phyloP scores from a whole-genome alignment of 2,113 vertebrate genomes.

The Macquaria australasica region DNA sequence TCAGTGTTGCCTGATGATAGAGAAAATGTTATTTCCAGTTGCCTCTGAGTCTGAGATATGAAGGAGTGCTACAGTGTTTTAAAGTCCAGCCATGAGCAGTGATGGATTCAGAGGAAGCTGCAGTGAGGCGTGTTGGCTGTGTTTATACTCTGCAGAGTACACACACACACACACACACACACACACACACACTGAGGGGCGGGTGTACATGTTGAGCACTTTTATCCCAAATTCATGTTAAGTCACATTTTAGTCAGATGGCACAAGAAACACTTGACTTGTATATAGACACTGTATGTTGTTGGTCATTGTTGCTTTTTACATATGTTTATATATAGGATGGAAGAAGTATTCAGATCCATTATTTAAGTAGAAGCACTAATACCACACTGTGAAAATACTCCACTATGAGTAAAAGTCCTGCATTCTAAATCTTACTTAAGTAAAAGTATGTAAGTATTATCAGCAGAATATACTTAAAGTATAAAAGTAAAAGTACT shows the following conservation, averaged over 20 bases:
- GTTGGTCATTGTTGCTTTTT: too few relatives aligned
- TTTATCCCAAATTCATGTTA: neutral
- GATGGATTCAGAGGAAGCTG: constrained; percentile 11
- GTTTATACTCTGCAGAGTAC: constrained; percentile 38
- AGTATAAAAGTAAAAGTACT: too few relatives aligned
- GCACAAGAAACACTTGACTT: neutral
- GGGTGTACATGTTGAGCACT: neutral
- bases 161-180: neutral
- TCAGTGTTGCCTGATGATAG: neutral
- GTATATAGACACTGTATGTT: too few relatives aligned
- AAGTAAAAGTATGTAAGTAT: too few relatives aligned
- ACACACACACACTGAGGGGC: neutral
- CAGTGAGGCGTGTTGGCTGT: neutral
- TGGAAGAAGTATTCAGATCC: too few relatives aligned
- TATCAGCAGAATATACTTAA: too few relatives aligned
- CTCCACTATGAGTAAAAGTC: too few relatives aligned
- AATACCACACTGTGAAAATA: too few relatives aligned
- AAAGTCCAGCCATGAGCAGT: neutral
- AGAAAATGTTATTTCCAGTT: neutral
- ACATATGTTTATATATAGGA: too few relatives aligned
- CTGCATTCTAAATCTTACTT: too few relatives aligned
- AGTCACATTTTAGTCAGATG: constrained; percentile 58
- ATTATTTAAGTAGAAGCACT: too few relatives aligned
- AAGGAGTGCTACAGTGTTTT: neutral
- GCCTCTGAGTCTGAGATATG: neutral